These are phyloP conservation scores for Semnornis frantzii DNA, from an alignment of 2,113 vertebrate genomes.

Conservation along the genomic window DNA sequence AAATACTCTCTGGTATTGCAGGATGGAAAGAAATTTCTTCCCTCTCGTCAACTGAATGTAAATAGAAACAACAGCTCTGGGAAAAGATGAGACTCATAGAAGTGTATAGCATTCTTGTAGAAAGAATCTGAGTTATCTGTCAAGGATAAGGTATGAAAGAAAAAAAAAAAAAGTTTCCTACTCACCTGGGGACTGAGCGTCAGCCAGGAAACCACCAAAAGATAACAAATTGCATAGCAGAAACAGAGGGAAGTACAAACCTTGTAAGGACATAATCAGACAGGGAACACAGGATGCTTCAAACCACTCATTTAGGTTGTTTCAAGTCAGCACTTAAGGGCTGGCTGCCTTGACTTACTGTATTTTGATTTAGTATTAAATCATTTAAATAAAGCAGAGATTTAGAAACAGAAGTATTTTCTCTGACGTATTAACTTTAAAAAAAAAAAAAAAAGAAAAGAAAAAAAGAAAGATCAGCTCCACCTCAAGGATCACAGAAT, in stretches of 20 bases:
- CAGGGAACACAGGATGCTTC: neutral
- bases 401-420: neutral
- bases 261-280: neutral
- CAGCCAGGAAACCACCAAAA: neutral
- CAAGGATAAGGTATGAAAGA: neutral
- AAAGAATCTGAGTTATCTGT: neutral
- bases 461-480: neutral
- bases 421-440: neutral
- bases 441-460: neutral
- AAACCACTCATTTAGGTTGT: neutral
- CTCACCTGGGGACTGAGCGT: accelerated
- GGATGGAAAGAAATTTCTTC: neutral
- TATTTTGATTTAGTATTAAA: neutral
- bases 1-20: neutral
- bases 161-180: neutral
- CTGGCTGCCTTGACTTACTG: neutral
- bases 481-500: neutral
- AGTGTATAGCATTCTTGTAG: neutral
- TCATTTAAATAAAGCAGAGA: neutral
- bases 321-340: neutral
- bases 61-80: neutral
- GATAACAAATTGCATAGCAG: neutral
- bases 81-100: neutral
- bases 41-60: neutral
- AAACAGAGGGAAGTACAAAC: neutral